Evolutionary conservation across 2,797 vertebrate genomes (phyloP).

Genomic region (Dendrocincla tyrannina): DNA sequence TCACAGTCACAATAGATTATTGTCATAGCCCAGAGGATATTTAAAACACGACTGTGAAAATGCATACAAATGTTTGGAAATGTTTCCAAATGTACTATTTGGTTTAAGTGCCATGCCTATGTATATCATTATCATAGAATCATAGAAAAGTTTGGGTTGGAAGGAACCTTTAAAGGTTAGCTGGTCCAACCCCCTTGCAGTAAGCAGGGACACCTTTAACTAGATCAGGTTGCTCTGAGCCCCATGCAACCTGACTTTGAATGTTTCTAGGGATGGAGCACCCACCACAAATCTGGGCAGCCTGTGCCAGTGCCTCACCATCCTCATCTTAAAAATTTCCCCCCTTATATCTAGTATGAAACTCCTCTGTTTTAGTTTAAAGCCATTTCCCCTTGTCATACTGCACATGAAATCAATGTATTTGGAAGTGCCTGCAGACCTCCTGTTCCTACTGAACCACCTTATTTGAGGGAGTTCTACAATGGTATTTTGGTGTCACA

Average conservation of each 20-base stretch:
- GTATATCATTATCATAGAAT: neutral
- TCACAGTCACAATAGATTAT: neutral
- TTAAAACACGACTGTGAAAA: neutral
- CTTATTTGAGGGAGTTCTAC: neutral
- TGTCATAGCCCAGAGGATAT: neutral
- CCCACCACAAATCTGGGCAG: neutral
- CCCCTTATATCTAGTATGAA: neutral
- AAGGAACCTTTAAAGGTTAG: neutral
- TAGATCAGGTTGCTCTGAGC: neutral
- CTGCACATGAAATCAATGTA: neutral
- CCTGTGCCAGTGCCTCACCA: neutral
- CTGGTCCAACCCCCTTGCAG: neutral
- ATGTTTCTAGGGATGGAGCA: neutral
- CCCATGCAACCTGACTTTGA: neutral
- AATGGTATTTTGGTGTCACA: rapidly evolving
- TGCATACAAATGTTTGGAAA: neutral
- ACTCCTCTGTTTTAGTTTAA: neutral
- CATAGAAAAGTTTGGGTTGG: neutral
- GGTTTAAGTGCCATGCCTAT: neutral
- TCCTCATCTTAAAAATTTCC: neutral
- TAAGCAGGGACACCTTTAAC: neutral
- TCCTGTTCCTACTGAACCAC: neutral
- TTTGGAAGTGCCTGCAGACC: neutral
- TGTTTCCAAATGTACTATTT: neutral
- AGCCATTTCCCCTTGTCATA: neutral